These are phyloP conservation scores for Heteromormyrus szaboi DNA, from an alignment of 2,797 vertebrate genomes.

Conservation along the genomic window DNA sequence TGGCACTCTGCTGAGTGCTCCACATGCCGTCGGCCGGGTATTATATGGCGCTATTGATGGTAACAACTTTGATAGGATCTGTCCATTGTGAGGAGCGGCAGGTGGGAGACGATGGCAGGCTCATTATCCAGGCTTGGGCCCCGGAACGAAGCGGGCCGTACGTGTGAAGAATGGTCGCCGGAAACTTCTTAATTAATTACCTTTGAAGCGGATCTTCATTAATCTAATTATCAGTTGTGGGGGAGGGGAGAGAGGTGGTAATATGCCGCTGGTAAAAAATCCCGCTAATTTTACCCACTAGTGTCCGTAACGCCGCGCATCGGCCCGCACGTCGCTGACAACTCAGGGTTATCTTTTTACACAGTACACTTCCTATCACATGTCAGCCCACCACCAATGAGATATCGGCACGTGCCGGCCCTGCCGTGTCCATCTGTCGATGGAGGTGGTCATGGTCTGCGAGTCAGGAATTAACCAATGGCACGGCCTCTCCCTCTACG, in stretches of 20 bases:
- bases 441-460: background rate
- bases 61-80: background rate
- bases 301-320: background rate
- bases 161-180: background rate
- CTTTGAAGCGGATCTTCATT: constrained; percentile 1
- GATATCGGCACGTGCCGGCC: background rate
- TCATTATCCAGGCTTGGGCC: background rate
- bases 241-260: background rate
- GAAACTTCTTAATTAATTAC: background rate
- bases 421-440: background rate
- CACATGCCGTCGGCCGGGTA: background rate
- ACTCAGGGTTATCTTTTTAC: background rate
- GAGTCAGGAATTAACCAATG: background rate
- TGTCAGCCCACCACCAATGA: too few relatives aligned
- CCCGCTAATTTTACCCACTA: background rate
- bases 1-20: background rate
- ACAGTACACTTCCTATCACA: background rate
- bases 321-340: background rate
- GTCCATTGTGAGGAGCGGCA: background rate
- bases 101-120: background rate
- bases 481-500: background rate
- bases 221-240: background rate
- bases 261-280: background rate
- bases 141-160: background rate
- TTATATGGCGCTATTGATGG: background rate